Conservation (phyloP, 2,113 vertebrate species). For the Delphinapterus leucas region DNA sequence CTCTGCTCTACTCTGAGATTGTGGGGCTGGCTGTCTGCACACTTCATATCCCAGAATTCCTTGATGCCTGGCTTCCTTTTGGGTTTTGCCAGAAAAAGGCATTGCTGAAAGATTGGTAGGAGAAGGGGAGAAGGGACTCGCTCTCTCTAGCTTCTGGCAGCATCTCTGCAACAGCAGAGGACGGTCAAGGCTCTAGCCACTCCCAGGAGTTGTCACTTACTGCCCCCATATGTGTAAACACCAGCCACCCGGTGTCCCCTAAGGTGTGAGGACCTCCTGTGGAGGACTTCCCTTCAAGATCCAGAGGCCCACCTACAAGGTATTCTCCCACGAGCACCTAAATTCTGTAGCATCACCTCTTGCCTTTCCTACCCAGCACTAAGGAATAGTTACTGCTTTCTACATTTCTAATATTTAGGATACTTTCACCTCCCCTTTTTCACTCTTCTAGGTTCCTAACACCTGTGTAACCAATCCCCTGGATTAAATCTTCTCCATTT, state of each 20-base stretch:
- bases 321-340: too few species aligned
- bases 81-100: background rate
- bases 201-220: background rate
- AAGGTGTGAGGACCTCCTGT: background rate
- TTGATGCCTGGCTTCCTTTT: background rate
- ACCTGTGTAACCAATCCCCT: background rate
- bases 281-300: background rate
- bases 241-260: background rate
- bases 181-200: background rate
- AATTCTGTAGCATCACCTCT: background rate
- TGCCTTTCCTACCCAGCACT: background rate
- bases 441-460: background rate
- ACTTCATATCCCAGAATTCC: background rate
- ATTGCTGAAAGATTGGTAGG: background rate
- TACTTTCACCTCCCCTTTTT: background rate
- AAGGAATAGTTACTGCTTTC: background rate
- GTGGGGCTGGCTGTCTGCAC: background rate
- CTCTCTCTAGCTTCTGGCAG: background rate
- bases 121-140: background rate
- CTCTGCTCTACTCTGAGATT: background rate
- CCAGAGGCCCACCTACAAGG: background rate
- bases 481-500: background rate
- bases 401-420: background rate
- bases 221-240: background rate
- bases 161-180: background rate